phyloP scores from a whole-genome alignment of 2,797 vertebrate genomes.

The Crax fasciolata region DNA sequence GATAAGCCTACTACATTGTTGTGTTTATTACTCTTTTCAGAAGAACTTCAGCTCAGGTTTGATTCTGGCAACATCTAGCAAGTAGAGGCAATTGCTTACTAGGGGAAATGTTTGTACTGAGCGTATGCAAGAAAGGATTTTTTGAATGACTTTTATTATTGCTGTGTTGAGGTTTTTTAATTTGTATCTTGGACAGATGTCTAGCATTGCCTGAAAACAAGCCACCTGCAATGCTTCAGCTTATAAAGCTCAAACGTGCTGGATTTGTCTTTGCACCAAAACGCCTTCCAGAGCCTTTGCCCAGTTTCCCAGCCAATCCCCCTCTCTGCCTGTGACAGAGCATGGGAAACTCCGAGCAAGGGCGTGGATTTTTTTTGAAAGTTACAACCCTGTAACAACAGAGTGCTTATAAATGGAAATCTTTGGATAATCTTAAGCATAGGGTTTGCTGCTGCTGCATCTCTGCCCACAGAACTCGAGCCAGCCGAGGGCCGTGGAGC shows the following conservation, averaged over 20 bases:
- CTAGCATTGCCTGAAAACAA: conserved; percentile 48
- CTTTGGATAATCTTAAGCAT: conserved; percentile 66
- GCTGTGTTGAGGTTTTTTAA: background rate
- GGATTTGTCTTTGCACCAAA: conserved; percentile 36
- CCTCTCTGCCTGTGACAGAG: conserved; percentile 9
- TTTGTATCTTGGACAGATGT: conserved; percentile 26
- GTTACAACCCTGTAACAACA: conserved; percentile 37
- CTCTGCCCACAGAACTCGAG: conserved; percentile 7
- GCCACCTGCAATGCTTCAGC: background rate
- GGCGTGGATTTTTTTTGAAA: conserved; percentile 19
- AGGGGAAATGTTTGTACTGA: background rate
- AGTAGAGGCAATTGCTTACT: background rate
- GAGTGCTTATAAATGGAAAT: conserved; percentile 61
- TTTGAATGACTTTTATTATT: background rate
- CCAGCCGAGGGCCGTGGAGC: background rate
- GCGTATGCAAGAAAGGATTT: background rate
- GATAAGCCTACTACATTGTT: background rate
- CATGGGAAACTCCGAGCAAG: background rate
- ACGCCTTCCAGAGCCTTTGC: background rate
- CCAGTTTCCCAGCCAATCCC: background rate
- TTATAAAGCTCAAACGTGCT: background rate
- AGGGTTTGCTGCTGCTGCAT: conserved; percentile 58
- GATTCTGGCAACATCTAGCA: background rate
- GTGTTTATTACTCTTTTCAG: background rate
- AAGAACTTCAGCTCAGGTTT: conserved; percentile 11